phyloP scores from a whole-genome alignment of 2,888 invertebrate genomes.

The Apamea crenata region DNA sequence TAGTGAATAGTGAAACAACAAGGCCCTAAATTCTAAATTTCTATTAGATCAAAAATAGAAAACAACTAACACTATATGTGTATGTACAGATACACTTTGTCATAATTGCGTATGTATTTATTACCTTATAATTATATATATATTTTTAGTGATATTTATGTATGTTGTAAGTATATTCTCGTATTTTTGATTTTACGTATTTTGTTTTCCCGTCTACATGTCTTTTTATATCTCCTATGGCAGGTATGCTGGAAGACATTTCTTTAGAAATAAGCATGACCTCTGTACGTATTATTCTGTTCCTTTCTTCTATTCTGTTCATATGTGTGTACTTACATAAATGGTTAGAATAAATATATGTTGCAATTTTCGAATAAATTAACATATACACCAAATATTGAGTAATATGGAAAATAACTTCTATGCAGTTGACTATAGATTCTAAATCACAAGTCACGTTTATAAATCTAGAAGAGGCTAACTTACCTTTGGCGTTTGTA shows the following conservation, averaged over 20 bases:
- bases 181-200: no score
- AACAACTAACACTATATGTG: no score
- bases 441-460: neutral
- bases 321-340: neutral
- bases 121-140: no score
- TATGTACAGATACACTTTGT: no score
- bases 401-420: conserved; percentile 17
- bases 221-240: no score
- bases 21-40: no score
- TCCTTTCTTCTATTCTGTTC: neutral
- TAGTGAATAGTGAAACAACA: neutral
- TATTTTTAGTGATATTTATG: no score
- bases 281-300: neutral
- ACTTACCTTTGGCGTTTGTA: conserved; percentile 92
- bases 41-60: no score
- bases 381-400: neutral
- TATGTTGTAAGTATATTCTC: no score
- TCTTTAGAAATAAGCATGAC: neutral
- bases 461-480: neutral
- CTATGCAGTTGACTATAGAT: conserved; percentile 2
- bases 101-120: no score
- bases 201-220: no score
- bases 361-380: neutral
- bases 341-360: neutral
- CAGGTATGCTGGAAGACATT: no score